phyloP scores from a whole-genome alignment of 2,888 invertebrate genomes.

The Pandemis heparana region DNA sequence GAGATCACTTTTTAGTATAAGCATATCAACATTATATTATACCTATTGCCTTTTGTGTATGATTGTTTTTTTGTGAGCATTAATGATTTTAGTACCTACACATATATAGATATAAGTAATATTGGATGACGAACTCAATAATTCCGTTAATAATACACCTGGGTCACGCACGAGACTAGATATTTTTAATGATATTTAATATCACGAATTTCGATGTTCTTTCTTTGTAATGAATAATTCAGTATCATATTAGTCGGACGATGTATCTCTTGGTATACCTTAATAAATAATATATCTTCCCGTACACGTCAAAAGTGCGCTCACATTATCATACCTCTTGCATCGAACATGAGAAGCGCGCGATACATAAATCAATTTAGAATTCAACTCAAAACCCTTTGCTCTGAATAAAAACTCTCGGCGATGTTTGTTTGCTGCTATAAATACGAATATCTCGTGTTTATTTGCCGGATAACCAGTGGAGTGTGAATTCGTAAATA shows the following conservation, averaged over 20 bases:
- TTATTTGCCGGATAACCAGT: conserved; percentile 43
- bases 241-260: neutral
- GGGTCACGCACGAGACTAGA: too few species aligned
- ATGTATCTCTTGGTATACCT: neutral
- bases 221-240: neutral
- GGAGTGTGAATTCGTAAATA: conserved; percentile 40
- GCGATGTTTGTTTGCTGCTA: conserved; percentile 26
- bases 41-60: too few species aligned
- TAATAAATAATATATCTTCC: neutral
- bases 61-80: too few species aligned
- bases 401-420: neutral
- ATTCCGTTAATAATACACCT: too few species aligned
- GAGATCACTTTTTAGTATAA: too few species aligned
- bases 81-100: too few species aligned
- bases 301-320: neutral
- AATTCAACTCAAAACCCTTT: neutral
- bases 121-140: too few species aligned
- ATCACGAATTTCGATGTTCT: too few species aligned
- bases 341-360: conserved; percentile 21
- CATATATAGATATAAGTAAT: too few species aligned
- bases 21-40: too few species aligned
- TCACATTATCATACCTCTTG: conserved; percentile 11
- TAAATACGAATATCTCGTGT: conserved; percentile 48
- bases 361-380: conserved; percentile 19
- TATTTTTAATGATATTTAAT: too few species aligned